Percentiles rank a stretch among this genome's conserved stretches.
Evolutionary conservation across 2,797 vertebrate species (phyloP).

Genomic region (Oceanodroma leucorhoa): DNA sequence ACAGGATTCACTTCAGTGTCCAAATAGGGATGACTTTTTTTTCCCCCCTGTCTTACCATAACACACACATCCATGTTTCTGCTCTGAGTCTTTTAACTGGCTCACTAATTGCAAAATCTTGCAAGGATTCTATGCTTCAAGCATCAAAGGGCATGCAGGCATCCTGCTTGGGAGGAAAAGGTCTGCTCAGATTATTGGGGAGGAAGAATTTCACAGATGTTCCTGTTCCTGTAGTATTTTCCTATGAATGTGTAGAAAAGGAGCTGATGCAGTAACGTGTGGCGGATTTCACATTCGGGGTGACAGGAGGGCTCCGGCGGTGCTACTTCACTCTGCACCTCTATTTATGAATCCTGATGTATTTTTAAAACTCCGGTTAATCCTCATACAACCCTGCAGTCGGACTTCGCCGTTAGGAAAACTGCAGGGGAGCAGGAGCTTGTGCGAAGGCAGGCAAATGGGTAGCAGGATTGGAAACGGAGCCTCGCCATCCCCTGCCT

Average conservation of each 20-base stretch:
- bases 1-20: constrained; percentile 4
- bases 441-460: background rate
- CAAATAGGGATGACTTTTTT: background rate
- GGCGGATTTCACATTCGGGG: background rate
- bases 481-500: background rate
- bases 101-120: constrained; percentile 37
- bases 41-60: background rate
- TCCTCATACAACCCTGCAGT: background rate
- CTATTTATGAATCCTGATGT: background rate
- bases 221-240: constrained; percentile 12
- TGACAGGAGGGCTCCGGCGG: background rate
- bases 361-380: background rate
- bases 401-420: accelerated
- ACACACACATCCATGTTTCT: background rate
- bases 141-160: constrained; percentile 29
- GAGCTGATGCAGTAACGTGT: background rate
- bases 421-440: background rate
- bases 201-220: constrained; percentile 35
- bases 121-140: background rate
- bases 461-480: accelerated
- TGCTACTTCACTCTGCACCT: background rate
- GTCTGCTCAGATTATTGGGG: constrained; percentile 25
- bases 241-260: background rate
- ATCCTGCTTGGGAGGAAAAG: constrained; percentile 34
- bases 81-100: background rate